Conservation (phyloP, 1,140 invertebrate species). For the Nylanderia fulva region DNA sequence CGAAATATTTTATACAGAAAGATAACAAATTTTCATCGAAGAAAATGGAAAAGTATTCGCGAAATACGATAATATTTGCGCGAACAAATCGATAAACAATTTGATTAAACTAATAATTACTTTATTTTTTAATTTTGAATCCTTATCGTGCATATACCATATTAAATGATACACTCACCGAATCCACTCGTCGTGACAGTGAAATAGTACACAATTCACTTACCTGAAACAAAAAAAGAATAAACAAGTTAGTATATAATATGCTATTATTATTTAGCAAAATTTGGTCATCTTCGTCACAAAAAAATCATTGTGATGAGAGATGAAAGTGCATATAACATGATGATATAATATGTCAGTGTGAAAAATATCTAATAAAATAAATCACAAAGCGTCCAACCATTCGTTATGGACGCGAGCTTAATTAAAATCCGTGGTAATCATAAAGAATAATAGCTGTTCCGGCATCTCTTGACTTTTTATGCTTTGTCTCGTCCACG, state of each 20-base stretch:
- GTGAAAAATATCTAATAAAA: background rate
- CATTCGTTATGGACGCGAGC: background rate
- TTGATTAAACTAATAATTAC: background rate
- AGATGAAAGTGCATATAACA: background rate
- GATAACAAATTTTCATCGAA: background rate
- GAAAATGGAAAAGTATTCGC: background rate
- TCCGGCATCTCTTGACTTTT: conserved; percentile 31
- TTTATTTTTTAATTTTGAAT: background rate
- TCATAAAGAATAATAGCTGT: conserved; percentile 30
- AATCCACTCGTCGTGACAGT: background rate
- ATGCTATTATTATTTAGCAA: background rate
- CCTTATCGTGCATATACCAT: background rate
- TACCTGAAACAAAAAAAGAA: conserved; percentile 64
- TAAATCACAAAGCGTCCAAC: background rate
- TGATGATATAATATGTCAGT: background rate
- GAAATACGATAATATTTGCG: background rate
- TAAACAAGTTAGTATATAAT: conserved; percentile 8
- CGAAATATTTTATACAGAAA: background rate
- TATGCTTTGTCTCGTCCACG: background rate
- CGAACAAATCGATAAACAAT: background rate
- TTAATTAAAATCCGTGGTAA: conserved; percentile 26
- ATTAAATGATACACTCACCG: conserved; percentile 38
- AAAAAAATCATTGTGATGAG: background rate
- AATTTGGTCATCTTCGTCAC: background rate
- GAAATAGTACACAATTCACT: conserved; percentile 30